Evolutionary conservation across 2,888 invertebrate genomes (phyloP).

Genomic region (Chrysolina haemoptera): DNA sequence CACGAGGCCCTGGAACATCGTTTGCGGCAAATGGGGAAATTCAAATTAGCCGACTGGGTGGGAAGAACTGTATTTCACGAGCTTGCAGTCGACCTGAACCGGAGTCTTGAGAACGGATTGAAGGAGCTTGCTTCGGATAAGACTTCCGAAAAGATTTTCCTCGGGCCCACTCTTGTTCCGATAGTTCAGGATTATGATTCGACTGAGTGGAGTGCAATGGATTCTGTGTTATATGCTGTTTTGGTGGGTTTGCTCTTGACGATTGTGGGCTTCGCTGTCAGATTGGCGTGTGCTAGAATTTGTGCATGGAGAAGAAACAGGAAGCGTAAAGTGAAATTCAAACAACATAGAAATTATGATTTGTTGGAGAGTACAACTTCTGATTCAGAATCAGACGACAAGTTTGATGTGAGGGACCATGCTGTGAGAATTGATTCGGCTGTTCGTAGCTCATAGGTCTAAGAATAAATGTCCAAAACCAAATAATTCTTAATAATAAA

Average conservation of each 20-base stretch:
- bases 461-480: background rate
- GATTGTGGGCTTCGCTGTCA: slow-evolving; percentile 42
- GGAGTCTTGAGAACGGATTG: slow-evolving; percentile 61
- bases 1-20: slow-evolving; percentile 74
- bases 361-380: slow-evolving; percentile 52
- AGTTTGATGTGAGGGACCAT: slow-evolving; percentile 57
- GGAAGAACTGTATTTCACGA: slow-evolving; percentile 73
- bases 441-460: background rate
- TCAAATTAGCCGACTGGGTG: slow-evolving; percentile 76
- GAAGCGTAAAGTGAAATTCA: slow-evolving; percentile 34
- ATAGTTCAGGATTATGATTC: slow-evolving; percentile 54
- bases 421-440: slow-evolving; percentile 7
- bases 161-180: slow-evolving; percentile 51
- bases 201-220: slow-evolving; percentile 60
- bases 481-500: no score
- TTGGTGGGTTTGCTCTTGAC: slow-evolving; percentile 47
- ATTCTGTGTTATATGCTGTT: slow-evolving; percentile 56
- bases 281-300: slow-evolving; percentile 36
- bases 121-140: slow-evolving; percentile 49
- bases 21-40: slow-evolving; percentile 74
- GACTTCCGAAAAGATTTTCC: slow-evolving; percentile 19
- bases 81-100: slow-evolving; percentile 70
- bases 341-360: slow-evolving; percentile 48
- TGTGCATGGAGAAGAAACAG: slow-evolving; percentile 41
- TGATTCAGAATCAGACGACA: slow-evolving; percentile 61